Evolutionary conservation across 2,797 vertebrate species (phyloP), one percentile per base, ranked within the genome.

Genomic region (Falco concolor): DNA sequence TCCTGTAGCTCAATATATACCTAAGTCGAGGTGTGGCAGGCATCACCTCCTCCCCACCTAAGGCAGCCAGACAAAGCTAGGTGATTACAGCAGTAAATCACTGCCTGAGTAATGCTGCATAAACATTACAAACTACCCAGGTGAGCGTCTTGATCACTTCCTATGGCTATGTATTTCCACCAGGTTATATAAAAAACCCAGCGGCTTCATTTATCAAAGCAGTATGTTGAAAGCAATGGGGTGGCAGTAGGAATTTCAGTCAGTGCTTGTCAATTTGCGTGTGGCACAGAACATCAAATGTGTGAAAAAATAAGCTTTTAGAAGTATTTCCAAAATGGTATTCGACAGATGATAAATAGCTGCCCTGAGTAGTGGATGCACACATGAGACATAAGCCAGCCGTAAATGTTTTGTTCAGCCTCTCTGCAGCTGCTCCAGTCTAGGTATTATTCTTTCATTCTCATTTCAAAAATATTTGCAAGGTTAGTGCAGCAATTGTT

Each of bases 21-120:
- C 95, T 92, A 54, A 77, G 63, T 19, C 1, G 2, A 98, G 98
- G 98, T 97, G 98, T 96, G 98, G 98, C 98, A 91, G 91, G 94
- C 94, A 95, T 96, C 97, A 97, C 98, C 97, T 98, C 96, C 96
- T 96, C 92, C 96, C 96, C 96, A 96, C 96, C 97, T 96, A 79
- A 82, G 76, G 92, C 44, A 92, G 93, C 95, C 96, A 98, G 98
- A 97, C 97, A 34, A 92, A 93, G 87, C 90, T 93, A 97, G 98
- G 97, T 95, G 84, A 93, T 96, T 92, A 95, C 87, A 95, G 91
- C 93, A 85, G 88, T 93, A 97, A 98, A 97, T 98, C 97, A 98
- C 97, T 97, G 93, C 94, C 95, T 99, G 98, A 99, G 98, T 99
- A 98, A 99, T 77, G 24, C 70, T 91, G 84, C 67, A 94, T 89